These are phyloP conservation scores for Tor tambroides DNA, from an alignment of 2,113 vertebrate species.

Conservation along the genomic window DNA sequence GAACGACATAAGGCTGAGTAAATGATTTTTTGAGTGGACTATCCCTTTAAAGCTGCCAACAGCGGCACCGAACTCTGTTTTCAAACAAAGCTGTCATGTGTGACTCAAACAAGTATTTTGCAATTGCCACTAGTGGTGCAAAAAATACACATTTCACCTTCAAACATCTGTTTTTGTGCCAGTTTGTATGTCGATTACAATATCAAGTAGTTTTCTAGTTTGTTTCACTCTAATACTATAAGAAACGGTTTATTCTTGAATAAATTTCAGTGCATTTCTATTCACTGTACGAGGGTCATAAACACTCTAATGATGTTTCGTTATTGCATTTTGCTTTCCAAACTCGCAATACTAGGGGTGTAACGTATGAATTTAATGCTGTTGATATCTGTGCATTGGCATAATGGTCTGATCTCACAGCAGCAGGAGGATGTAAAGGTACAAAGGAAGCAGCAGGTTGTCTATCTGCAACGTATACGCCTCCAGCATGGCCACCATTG, in stretches of 20 bases:
- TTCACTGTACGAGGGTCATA: neutral
- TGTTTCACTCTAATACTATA: neutral
- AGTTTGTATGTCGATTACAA: neutral
- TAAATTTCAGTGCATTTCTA: neutral
- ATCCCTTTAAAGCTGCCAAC: neutral
- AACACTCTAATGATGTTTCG: neutral
- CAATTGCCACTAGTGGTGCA: neutral
- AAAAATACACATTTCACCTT: neutral
- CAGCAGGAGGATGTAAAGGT: slow-evolving; percentile 93
- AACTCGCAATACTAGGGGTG: neutral
- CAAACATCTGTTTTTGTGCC: neutral
- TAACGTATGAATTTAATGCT: neutral
- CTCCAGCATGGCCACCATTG: slow-evolving; percentile 90
- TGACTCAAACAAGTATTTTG: neutral
- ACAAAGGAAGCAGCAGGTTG: slow-evolving; percentile 93
- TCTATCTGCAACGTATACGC: slow-evolving; percentile 96
- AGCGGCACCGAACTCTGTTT: neutral
- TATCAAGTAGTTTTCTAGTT: neutral
- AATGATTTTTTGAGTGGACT: neutral
- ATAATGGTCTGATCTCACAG: slow-evolving; percentile 57
- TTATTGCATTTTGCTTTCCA: slow-evolving; percentile 12
- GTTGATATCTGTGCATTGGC: neutral
- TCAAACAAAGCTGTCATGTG: neutral
- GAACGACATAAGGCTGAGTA: neutral
- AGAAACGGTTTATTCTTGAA: neutral